A percentile compares a stretch with the other conserved stretches of the same genome.
Conservation (phyloP, 2,888 invertebrate genomes). For the Brachyptera putata region DNA sequence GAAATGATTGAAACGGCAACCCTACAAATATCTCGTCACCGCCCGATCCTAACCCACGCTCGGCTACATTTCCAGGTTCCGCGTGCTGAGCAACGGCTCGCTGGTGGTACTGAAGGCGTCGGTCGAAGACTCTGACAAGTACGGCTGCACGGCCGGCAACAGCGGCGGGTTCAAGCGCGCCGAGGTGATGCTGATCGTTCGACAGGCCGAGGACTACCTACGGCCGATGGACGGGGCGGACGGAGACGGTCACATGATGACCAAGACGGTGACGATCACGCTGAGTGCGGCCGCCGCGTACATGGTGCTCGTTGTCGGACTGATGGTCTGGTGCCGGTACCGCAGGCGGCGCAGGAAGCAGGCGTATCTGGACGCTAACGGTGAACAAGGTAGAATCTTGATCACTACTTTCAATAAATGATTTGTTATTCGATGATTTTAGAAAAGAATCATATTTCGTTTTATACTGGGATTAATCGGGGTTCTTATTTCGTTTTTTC, state of each 20-base stretch:
- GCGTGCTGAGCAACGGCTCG: constrained; percentile 75
- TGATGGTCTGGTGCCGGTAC: constrained; percentile 89
- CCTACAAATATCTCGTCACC: no score
- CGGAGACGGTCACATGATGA: constrained; percentile 68
- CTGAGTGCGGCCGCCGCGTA: constrained; percentile 90
- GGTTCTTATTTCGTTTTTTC: no score
- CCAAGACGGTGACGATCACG: constrained; percentile 87
- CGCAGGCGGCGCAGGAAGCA: constrained; percentile 61
- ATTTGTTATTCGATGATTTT: no score
- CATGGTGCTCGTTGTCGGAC: constrained; percentile 83
- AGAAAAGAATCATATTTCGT: no score
- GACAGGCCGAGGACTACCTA: constrained; percentile 48
- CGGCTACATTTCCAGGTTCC: constrained; percentile 49
- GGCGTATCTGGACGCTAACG: constrained; percentile 39
- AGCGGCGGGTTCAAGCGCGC: constrained; percentile 81
- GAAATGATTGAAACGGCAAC: no score
- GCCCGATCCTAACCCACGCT: no score
- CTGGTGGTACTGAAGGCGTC: constrained; percentile 71
- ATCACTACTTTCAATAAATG: no score
- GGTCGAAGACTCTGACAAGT: constrained; percentile 75
- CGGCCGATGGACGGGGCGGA: constrained; percentile 49
- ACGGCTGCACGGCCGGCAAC: constrained; percentile 94
- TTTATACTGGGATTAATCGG: no score
- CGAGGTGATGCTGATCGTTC: constrained; percentile 56
- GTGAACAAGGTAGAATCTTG: constrained; percentile 35